Evolutionary conservation across 2,113 vertebrate genomes (phyloP), one percentile per base, ranked within the genome.

Genomic region (Calonectris borealis): DNA sequence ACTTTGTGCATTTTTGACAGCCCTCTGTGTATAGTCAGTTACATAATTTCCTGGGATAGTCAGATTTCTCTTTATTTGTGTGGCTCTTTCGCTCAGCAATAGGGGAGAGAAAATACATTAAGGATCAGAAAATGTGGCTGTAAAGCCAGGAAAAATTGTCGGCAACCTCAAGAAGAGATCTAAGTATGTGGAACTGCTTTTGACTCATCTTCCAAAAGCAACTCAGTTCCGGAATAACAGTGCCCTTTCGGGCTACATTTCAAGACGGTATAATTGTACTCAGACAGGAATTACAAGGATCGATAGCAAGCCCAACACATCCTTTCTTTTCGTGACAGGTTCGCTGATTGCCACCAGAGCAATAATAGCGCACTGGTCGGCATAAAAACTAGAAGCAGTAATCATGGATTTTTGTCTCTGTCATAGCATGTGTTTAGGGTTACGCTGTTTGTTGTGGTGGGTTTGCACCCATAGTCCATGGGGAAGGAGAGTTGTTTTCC

Each of bases 141-240:
- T 95, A 77, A 87, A 83, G 52, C 60, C 79, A 88, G 71, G 55
- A 93, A 88, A 79, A 94, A 83, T 81, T 88, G 82, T 93, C 10
- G 2, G 42, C 62, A 92, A 70, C 54, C 76, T 95, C 68, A 92
- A 81, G 76, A 90, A 73, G 85, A 55, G 46, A 42, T 62, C 49
- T 86, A 77, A 94, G 55, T 88, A 38, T 2, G 5, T 83, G 55
- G 46, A 85, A 65, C 54, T 83, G 62, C 82, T 90, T 91, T 93
- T 92, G 73, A 86, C 29, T 93, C 82, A 80, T 88, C 75, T 83
- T 93, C 55, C 42, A 64, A 90, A 95, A 96, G 83, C 79, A 88
- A 9, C 82, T 93, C 49, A 31, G 4, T 94, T 94, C 82, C 3
- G 1, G 90, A 80, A 42, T 75, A 93, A 73, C 31, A 58, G 68